Conservation (phyloP, 1,140 invertebrate species). For the Geopemphigus sp. region DNA sequence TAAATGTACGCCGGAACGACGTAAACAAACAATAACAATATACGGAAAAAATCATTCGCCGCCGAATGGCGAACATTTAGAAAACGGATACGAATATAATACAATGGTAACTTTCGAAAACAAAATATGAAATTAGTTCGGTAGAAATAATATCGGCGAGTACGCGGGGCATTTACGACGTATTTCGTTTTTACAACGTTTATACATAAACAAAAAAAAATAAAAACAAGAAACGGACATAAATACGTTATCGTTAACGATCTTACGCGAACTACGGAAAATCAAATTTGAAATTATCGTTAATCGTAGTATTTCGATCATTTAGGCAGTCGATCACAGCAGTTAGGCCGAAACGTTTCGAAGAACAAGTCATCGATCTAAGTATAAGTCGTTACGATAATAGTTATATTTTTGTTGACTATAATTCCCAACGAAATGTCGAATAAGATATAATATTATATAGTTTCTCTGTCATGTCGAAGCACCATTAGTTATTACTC, state of each 20-base stretch:
- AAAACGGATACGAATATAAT: slow-evolving; percentile 10
- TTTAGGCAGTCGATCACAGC: background rate
- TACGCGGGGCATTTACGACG: background rate
- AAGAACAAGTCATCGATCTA: background rate
- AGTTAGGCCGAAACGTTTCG: background rate
- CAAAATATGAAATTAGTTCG: slow-evolving; percentile 15
- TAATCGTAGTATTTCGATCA: background rate
- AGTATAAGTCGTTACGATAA: background rate
- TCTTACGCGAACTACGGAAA: background rate
- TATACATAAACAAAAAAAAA: no score
- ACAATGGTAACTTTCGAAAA: slow-evolving; percentile 23
- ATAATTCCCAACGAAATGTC: background rate
- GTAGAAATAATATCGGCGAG: background rate
- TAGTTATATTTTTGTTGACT: background rate
- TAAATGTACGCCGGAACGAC: background rate
- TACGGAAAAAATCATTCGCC: background rate
- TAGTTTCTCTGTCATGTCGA: background rate
- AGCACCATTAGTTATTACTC: background rate
- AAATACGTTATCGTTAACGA: background rate
- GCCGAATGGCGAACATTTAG: background rate
- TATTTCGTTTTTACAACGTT: background rate
- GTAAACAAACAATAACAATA: slow-evolving; percentile 1
- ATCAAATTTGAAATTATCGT: no score
- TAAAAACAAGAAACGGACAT: background rate
- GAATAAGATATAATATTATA: background rate